Evolutionary conservation across 1,140 invertebrate species (phyloP).

Genomic region (Drosophila suzukii): DNA sequence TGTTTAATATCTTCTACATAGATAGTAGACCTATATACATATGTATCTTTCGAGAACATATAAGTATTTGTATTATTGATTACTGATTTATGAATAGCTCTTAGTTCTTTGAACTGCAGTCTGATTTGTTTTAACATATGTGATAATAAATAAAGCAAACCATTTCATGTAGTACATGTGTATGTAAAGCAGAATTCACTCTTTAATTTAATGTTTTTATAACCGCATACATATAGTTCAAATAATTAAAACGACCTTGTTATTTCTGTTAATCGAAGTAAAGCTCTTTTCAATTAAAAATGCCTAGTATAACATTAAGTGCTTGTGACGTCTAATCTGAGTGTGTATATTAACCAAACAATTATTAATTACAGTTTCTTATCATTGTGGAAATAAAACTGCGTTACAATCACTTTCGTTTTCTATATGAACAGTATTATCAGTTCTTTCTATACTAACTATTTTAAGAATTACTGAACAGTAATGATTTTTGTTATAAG

Average conservation of each 20-base stretch:
- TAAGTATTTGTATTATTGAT: slow-evolving; percentile 13
- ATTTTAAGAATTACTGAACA: too few relatives aligned
- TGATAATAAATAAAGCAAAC: background rate
- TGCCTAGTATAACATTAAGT: background rate
- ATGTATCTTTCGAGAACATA: background rate
- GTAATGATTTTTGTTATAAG: too few relatives aligned
- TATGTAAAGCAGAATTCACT: background rate
- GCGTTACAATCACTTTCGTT: background rate
- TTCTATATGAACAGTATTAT: background rate
- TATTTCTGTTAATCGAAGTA: background rate
- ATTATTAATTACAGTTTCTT: background rate
- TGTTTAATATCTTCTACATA: slow-evolving; percentile 1
- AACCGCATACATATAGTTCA: background rate
- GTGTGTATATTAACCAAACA: background rate
- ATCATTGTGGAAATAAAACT: background rate
- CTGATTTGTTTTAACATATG: slow-evolving; percentile 8
- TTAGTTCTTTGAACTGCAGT: slow-evolving; percentile 20
- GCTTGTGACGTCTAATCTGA: background rate
- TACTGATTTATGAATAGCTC: slow-evolving; percentile 14
- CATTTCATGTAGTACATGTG: background rate
- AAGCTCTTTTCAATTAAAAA: slow-evolving; percentile 5
- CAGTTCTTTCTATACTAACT: background rate
- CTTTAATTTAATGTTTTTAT: background rate
- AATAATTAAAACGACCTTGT: slow-evolving; percentile 29
- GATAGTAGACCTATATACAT: background rate